Evolutionary conservation across 2,113 vertebrate genomes (phyloP).

Genomic region (Notarius quadriscutis): DNA sequence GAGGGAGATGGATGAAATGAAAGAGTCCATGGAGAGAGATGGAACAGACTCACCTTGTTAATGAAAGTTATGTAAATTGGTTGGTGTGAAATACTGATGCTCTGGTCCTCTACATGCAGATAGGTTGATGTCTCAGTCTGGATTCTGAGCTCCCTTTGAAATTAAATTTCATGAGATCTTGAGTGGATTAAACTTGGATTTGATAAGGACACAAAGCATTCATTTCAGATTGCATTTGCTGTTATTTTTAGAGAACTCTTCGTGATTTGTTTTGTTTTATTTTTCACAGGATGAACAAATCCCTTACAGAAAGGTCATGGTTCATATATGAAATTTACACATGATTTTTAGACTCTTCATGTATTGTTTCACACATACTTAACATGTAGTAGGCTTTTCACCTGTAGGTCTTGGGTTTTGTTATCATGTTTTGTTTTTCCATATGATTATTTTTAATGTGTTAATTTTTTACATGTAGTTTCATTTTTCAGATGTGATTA

Average conservation of each 20-base stretch:
- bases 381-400: not conserved
- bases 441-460: not conserved
- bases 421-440: not conserved
- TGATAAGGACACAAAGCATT: constrained; percentile 15
- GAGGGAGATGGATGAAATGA: constrained; percentile 72
- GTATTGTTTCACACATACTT: not conserved
- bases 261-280: not conserved
- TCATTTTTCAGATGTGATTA: not conserved
- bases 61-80: not conserved
- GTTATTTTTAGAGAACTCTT: not conserved
- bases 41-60: constrained; percentile 69
- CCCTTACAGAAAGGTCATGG: not conserved
- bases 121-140: constrained; percentile 4
- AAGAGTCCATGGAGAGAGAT: constrained; percentile 60
- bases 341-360: not conserved
- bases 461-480: not conserved
- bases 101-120: not conserved
- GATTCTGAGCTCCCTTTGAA: not conserved
- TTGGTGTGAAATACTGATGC: not conserved
- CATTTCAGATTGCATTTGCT: not conserved
- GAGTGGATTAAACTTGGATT: constrained; percentile 41
- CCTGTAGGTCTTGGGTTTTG: not conserved
- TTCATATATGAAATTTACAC: not conserved
- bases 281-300: not conserved
- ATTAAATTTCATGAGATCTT: constrained; percentile 10